Base-by-base conservation (phyloP, 2,888 invertebrate genomes). In the Zele albiditarsus region DNA sequence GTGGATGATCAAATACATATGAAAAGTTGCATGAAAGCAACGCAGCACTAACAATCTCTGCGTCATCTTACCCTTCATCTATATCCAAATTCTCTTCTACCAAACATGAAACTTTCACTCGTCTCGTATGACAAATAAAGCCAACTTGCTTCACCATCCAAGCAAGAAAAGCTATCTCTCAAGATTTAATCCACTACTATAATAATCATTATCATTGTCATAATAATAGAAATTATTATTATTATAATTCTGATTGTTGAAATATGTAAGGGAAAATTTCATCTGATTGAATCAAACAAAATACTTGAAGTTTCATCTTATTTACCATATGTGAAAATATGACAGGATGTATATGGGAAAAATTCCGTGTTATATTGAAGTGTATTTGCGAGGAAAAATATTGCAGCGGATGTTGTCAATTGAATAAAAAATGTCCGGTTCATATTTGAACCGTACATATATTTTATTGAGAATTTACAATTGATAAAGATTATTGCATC, bases 61-160 rank as follows among this genome's bases (percentile, higher is more conserved):
- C n/a, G 14, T 8, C 10, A 27, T 16, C 25, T 14, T 16, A 4
- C 27, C 5, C 16, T 28, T 14, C 60, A 14, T 27, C 14, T 27
- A 27, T 4, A 46, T 53, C 10, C 6, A 20, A 27, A 27, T 28
- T 60, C 16, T 25, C 14, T 27, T 28, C 14, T n/a, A 27, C 27
- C 60, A n/a, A 28, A 60, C 60, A n/a, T 27, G n/a, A 27, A 60
- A 60, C 60, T 60, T 60, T 60, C 28, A 28, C 16, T 60, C 60
- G 60, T 27, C 16, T 60, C 10, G 28, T 60, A 60, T 60, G 60
- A 60, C 60, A 60, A 60, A 60, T 27, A 60, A 60, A 60, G 60
- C 60, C 27, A 60, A 60, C 60, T 60, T 16, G 28, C 60, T 60
- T 60, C 14, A 28, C 12, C 60, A 60, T 25, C 28, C 60, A 60